Conservation (phyloP, 2,888 invertebrate genomes). For the Malthinus seriepunctatus region DNA sequence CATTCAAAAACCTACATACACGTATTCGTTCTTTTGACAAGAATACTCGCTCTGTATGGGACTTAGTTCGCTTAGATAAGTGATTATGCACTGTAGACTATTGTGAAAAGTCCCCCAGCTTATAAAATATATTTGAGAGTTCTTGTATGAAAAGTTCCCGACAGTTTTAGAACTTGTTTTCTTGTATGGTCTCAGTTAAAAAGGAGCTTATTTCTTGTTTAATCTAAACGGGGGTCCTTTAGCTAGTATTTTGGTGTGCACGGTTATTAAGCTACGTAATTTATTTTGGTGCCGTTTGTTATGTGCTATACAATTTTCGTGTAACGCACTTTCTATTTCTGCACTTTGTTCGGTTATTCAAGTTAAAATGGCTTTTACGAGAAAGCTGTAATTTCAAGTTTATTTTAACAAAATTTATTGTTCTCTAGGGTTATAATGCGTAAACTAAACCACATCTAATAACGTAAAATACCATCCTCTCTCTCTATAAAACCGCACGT, state of each 20-base stretch:
- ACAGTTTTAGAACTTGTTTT: conserved; percentile 44
- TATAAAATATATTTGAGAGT: conserved; percentile 39
- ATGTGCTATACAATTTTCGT: neutral
- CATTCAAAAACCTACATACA: conserved; percentile 8
- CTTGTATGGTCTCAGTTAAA: conserved; percentile 33
- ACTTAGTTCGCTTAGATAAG: conserved; percentile 37
- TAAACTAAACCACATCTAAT: conserved; percentile 1
- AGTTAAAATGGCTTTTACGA: neutral
- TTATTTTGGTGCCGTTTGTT: conserved; percentile 35
- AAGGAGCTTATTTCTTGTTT: conserved; percentile 45
- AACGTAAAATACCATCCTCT: neutral
- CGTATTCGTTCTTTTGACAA: conserved; percentile 24
- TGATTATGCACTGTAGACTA: conserved; percentile 40
- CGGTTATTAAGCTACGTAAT: conserved; percentile 42
- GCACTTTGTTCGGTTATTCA: neutral
- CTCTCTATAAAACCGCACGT: too few species aligned
- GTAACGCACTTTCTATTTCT: conserved; percentile 3
- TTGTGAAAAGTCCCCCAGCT: conserved; percentile 37
- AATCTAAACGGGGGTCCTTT: conserved; percentile 42
- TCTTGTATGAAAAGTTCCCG: conserved; percentile 39
- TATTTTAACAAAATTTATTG: neutral
- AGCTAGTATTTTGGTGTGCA: conserved; percentile 40
- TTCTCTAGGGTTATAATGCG: conserved; percentile 1
- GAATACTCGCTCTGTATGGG: conserved; percentile 23
- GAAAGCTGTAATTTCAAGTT: conserved; percentile 1